Conservation (phyloP, 2,888 invertebrate genomes). For the Notodonta ziczac region DNA sequence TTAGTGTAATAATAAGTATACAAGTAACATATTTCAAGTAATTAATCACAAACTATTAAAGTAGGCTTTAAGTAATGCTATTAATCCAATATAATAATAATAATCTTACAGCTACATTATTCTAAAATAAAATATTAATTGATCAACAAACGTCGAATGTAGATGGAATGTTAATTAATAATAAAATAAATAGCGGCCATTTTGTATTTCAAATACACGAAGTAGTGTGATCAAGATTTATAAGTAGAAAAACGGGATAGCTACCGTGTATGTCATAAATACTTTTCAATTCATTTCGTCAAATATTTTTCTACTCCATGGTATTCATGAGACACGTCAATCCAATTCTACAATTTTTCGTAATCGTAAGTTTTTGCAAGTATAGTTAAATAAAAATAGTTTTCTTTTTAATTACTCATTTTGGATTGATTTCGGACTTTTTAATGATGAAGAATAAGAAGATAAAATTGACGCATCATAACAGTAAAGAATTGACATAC, state of each 20-base stretch:
- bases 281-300: slow-evolving; percentile 40
- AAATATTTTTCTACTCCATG: slow-evolving; percentile 45
- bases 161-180: slow-evolving; percentile 63
- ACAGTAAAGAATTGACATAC: slow-evolving; percentile 45
- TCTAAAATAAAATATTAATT: slow-evolving; percentile 67
- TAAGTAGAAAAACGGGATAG: slow-evolving; percentile 65
- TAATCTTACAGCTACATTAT: slow-evolving; percentile 66
- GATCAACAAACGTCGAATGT: slow-evolving; percentile 60
- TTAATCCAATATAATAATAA: slow-evolving; percentile 59
- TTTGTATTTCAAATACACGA: slow-evolving; percentile 53
- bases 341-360: slow-evolving; percentile 35
- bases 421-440: background rate
- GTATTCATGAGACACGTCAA: slow-evolving; percentile 63
- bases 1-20: slow-evolving; percentile 10
- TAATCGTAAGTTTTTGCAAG: slow-evolving; percentile 17
- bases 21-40: slow-evolving; percentile 20
- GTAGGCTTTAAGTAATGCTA: slow-evolving; percentile 40
- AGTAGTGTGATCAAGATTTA: slow-evolving; percentile 64
- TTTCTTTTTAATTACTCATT: slow-evolving; percentile 7
- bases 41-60: background rate
- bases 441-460: slow-evolving; percentile 21
- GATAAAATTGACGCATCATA: slow-evolving; percentile 50
- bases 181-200: slow-evolving; percentile 39
- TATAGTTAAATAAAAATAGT: too few species aligned
- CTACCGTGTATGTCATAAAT: slow-evolving; percentile 60